Evolutionary conservation across 2,113 vertebrate genomes (phyloP).

Genomic region (Bos indicus): DNA sequence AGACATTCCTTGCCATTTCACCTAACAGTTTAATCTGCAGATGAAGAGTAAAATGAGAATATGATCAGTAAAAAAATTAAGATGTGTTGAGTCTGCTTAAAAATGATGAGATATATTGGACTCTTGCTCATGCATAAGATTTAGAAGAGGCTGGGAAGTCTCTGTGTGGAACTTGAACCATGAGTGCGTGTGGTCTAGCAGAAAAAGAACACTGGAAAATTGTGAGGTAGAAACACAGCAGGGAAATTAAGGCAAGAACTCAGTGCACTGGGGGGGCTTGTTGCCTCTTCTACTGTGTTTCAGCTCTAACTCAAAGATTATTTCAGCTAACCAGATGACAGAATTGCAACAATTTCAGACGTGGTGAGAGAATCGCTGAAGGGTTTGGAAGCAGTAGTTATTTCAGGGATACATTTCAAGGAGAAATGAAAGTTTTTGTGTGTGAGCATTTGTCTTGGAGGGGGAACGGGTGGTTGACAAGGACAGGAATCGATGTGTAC

Average conservation of each 20-base stretch:
- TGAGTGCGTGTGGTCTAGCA: not conserved
- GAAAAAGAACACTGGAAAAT: not conserved
- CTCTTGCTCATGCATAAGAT: not conserved
- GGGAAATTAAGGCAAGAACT: not conserved
- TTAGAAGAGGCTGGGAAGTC: not conserved
- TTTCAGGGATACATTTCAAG: not conserved
- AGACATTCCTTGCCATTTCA: not conserved
- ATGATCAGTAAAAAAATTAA: not conserved
- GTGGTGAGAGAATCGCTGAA: not conserved
- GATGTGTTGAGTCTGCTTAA: not conserved
- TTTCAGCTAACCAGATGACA: not conserved
- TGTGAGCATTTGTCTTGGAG: not conserved
- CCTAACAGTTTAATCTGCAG: not conserved
- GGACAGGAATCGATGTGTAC: not conserved
- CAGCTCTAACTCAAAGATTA: not conserved
- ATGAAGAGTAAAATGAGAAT: not conserved
- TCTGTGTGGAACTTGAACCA: not conserved
- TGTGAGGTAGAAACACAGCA: not conserved
- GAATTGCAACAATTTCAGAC: not conserved
- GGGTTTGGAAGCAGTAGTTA: not conserved
- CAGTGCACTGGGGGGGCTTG: not conserved
- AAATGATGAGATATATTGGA: not conserved
- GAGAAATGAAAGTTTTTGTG: not conserved
- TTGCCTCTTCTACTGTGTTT: not conserved
- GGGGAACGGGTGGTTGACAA: not conserved